These are phyloP conservation scores for Agapetus fuscipes DNA, from an alignment of 2,888 invertebrate genomes.

Conservation along the genomic window DNA sequence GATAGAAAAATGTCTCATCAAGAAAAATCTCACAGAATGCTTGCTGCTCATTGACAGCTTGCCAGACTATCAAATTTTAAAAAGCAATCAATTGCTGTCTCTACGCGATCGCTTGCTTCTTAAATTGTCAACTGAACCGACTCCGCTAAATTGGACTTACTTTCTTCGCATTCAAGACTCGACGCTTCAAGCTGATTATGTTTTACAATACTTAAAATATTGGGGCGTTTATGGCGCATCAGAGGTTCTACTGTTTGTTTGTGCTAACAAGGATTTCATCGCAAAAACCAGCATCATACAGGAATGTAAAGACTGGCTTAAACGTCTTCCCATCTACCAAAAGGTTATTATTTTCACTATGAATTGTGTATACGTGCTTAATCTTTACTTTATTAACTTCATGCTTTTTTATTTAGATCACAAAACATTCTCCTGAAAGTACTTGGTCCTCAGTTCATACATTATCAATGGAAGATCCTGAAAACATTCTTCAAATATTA, in stretches of 20 bases:
- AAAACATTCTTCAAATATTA: slow-evolving; percentile 42
- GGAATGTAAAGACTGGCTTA: slow-evolving; percentile 45
- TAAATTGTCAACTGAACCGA: slow-evolving; percentile 45
- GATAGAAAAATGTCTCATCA: slow-evolving; percentile 37
- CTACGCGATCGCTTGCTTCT: slow-evolving; percentile 51
- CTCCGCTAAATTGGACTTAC: slow-evolving; percentile 40
- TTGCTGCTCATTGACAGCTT: slow-evolving; percentile 47
- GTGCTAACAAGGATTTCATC: slow-evolving; percentile 35
- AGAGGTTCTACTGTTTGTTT: slow-evolving; percentile 42
- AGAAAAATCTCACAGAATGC: slow-evolving; percentile 40
- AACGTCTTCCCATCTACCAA: slow-evolving; percentile 55
- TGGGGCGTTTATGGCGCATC: slow-evolving; percentile 50
- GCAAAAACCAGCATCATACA: slow-evolving; percentile 27
- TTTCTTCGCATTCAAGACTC: slow-evolving; percentile 43
- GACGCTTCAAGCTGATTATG: slow-evolving; percentile 40
- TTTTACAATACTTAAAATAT: slow-evolving; percentile 42
- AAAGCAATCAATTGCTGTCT: slow-evolving; percentile 43
- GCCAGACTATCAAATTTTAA: slow-evolving; percentile 45
- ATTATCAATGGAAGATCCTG: slow-evolving; percentile 44
- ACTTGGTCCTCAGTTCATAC: slow-evolving; percentile 53
- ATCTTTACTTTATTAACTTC: too few species aligned
- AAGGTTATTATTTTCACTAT: too few species aligned
- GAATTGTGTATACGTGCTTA: too few species aligned
- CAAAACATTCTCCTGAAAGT: slow-evolving; percentile 42
- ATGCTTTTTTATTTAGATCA: slow-evolving; percentile 39